These are phyloP conservation scores for Rhagologus leucostigma DNA, from an alignment of 2,113 vertebrate species.

Conservation along the genomic window DNA sequence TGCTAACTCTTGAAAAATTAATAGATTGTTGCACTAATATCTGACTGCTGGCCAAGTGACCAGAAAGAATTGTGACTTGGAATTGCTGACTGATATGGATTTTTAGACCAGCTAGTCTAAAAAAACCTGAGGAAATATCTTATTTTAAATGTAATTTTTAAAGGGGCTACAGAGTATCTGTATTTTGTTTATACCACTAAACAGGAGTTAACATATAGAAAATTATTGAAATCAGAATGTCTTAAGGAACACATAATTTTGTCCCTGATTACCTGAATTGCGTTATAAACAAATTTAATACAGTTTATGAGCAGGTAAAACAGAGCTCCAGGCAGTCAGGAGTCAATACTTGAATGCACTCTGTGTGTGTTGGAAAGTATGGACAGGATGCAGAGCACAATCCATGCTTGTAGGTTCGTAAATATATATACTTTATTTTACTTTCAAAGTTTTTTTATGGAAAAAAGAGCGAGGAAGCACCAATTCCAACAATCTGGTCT, in stretches of 20 bases:
- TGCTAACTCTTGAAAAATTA: background rate
- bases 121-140: background rate
- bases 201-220: background rate
- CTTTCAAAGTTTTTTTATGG: background rate
- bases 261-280: background rate
- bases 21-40: background rate
- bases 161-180: accelerated
- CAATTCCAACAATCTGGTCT: background rate
- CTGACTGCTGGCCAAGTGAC: background rate
- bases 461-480: background rate
- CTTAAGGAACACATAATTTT: background rate
- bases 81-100: background rate
- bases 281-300: background rate
- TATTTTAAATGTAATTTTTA: background rate
- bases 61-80: background rate
- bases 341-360: too few relatives aligned
- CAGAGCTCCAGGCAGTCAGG: background rate
- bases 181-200: background rate
- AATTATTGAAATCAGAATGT: background rate
- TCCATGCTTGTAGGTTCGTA: background rate
- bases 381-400: background rate
- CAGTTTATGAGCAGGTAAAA: background rate
- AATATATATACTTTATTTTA: background rate
- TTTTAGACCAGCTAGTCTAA: background rate
- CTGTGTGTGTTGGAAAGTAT: background rate